Conservation (phyloP, 92 coral and sea anemone species). For the Epizoanthus scotinus region DNA sequence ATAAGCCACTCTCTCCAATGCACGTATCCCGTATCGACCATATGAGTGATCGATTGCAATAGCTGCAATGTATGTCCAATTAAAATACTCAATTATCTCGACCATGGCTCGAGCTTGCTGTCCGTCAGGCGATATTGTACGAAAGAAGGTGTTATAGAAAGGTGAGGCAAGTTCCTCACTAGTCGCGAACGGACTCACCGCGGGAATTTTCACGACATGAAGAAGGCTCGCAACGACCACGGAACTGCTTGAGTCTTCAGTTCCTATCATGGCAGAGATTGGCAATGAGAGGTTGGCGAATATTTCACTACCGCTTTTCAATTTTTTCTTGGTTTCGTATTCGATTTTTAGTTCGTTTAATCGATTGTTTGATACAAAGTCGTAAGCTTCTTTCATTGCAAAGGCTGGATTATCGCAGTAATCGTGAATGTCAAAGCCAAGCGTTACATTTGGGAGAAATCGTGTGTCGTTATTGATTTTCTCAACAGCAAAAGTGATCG, state of each 20-base stretch:
- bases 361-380: slow-evolving; percentile 46
- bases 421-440: slow-evolving; percentile 74
- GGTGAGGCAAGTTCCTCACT: slow-evolving; percentile 73
- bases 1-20: slow-evolving; percentile 68
- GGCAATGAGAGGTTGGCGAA: slow-evolving; percentile 43
- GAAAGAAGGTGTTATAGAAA: slow-evolving; percentile 60
- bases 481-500: slow-evolving; percentile 63
- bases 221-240: slow-evolving; percentile 64
- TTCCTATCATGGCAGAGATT: slow-evolving; percentile 65
- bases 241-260: slow-evolving; percentile 70
- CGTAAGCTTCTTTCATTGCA: slow-evolving; percentile 65
- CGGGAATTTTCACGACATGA: slow-evolving; percentile 64
- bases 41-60: slow-evolving; percentile 76
- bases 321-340: not conserved
- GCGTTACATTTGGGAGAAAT: slow-evolving; percentile 56
- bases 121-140: slow-evolving; percentile 73
- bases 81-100: slow-evolving; percentile 70
- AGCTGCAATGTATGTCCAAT: slow-evolving; percentile 76
- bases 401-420: slow-evolving; percentile 69
- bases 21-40: slow-evolving; percentile 75
- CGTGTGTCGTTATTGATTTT: slow-evolving; percentile 58
- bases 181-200: slow-evolving; percentile 64
- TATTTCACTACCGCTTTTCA: not conserved
- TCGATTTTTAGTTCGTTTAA: not conserved
- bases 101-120: slow-evolving; percentile 85